Percentiles rank a stretch among this genome's conserved stretches.
phyloP scores from a whole-genome alignment of 2,888 invertebrate species.

The Rapana venosa region DNA sequence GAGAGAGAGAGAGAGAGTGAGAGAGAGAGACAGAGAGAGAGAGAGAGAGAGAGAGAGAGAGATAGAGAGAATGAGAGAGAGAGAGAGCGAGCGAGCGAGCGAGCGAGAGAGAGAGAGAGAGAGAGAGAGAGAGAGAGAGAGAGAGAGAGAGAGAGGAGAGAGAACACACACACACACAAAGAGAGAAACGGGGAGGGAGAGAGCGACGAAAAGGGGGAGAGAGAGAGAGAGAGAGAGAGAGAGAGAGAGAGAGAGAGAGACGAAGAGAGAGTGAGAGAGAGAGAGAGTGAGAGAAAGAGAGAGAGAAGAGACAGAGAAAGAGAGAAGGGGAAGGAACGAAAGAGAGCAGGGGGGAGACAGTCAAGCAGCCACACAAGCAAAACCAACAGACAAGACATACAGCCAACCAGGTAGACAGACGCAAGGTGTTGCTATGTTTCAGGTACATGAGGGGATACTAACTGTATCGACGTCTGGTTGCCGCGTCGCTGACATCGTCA shows the following conservation, averaged over 20 bases:
- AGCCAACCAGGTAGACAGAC: too few species aligned
- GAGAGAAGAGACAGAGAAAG: background rate
- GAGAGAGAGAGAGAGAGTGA: constrained; percentile 9
- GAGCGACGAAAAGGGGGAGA: background rate
- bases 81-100: background rate
- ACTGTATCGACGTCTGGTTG: too few species aligned
- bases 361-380: background rate
- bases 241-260: background rate
- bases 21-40: constrained; percentile 17
- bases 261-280: background rate
- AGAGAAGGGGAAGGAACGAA: background rate
- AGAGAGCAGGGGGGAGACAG: background rate
- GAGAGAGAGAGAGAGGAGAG: background rate
- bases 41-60: constrained; percentile 1
- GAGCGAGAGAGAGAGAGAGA: too few species aligned
- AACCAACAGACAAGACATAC: too few species aligned
- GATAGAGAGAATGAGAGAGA: background rate
- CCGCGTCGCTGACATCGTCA: too few species aligned
- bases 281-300: background rate
- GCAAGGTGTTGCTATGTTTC: too few species aligned
- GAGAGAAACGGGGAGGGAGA: background rate
- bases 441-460: too few species aligned
- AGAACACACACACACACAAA: background rate
- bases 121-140: background rate
- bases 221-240: background rate